Conservation (phyloP, 2,113 vertebrate genomes). For the Austrofundulus limnaeus region DNA sequence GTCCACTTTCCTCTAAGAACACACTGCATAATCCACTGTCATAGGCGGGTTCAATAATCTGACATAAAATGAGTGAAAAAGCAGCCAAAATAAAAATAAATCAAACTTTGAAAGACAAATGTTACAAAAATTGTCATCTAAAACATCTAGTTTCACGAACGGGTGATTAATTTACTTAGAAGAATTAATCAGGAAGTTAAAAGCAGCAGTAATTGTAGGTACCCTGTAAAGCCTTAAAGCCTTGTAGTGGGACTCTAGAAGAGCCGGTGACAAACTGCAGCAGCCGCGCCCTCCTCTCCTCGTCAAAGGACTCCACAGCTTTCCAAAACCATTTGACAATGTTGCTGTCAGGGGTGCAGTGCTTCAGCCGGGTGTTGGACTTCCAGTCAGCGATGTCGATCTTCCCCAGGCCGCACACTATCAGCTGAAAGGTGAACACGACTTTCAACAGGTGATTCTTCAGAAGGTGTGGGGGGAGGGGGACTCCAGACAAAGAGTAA, state of each 20-base stretch:
- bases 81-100: too few relatives aligned
- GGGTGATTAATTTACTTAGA: not conserved
- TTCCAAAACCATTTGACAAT: conserved; percentile 99
- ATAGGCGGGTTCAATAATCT: too few relatives aligned
- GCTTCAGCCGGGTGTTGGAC: conserved; percentile 96
- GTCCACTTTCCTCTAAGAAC: too few relatives aligned
- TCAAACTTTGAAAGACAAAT: too few relatives aligned
- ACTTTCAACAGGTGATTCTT: not conserved
- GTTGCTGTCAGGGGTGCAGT: conserved; percentile 96
- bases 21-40: too few relatives aligned
- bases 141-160: too few relatives aligned
- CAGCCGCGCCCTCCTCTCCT: conserved; percentile 91
- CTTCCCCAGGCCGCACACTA: conserved; percentile 97
- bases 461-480: not conserved
- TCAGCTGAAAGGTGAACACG: conserved; percentile 80
- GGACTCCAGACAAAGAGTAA: not conserved
- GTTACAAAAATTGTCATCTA: too few relatives aligned
- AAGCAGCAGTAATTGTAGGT: not conserved
- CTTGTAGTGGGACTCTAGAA: conserved; percentile 94
- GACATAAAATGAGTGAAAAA: too few relatives aligned
- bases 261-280: conserved; percentile 98
- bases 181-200: not conserved
- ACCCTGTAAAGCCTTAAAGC: conserved; percentile 98
- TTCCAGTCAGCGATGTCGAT: conserved; percentile 98
- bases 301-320: conserved; percentile 95